Conservation (phyloP, 2,113 vertebrate genomes). For the Arothron firmamentum region DNA sequence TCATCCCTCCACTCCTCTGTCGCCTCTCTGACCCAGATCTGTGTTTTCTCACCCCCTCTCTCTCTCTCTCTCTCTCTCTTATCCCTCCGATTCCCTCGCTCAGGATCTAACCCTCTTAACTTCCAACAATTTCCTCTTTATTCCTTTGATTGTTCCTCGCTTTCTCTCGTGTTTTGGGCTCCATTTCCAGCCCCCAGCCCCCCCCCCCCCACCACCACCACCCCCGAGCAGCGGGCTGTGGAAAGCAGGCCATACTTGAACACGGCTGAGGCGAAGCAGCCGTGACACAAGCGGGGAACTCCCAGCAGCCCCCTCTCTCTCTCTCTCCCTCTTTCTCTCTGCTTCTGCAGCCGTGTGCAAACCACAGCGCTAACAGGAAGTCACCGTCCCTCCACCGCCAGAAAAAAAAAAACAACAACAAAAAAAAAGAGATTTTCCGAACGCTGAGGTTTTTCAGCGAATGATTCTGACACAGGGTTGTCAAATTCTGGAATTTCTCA, state of each 20-base stretch:
- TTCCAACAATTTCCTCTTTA: constrained; percentile 58
- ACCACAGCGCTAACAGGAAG: not conserved
- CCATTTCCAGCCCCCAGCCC: too few relatives aligned
- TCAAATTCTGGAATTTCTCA: too few relatives aligned
- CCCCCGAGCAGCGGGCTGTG: not conserved
- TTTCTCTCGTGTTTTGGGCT: constrained; percentile 12
- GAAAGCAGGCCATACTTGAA: not conserved
- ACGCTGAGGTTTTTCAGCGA: not conserved
- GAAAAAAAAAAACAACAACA: too few relatives aligned
- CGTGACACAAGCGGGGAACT: constrained; percentile 23
- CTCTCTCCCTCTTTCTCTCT: constrained; percentile 19
- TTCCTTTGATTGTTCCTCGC: constrained; percentile 50
- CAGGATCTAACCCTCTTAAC: constrained; percentile 60
- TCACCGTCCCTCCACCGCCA: not conserved
- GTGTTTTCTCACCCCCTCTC: constrained; percentile 10
- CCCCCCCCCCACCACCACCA: too few relatives aligned
- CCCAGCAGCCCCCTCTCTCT: constrained; percentile 13
- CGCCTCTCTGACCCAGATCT: constrained; percentile 69
- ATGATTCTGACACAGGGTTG: too few relatives aligned
- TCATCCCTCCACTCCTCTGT: constrained; percentile 53
- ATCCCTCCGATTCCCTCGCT: constrained; percentile 48
- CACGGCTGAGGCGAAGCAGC: constrained; percentile 12
- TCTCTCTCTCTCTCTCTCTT: constrained; percentile 19
- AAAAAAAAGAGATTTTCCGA: not conserved
- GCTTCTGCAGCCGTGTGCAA: constrained; percentile 14